Conservation (phyloP, 2,113 vertebrate genomes). For the Lynx canadensis region DNA sequence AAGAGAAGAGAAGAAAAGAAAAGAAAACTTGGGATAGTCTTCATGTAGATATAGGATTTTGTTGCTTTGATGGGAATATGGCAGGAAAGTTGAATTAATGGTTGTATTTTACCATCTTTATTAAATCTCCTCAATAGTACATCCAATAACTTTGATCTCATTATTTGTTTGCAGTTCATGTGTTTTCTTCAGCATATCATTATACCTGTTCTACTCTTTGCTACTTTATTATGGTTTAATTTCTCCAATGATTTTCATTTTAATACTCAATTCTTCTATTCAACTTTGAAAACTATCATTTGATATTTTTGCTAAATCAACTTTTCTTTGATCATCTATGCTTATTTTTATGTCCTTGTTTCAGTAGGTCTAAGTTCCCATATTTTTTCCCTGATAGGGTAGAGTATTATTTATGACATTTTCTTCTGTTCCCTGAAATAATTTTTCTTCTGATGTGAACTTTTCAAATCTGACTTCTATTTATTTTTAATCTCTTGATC, state of each 20-base stretch:
- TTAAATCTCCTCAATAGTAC: background rate
- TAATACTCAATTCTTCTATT: background rate
- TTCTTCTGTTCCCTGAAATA: background rate
- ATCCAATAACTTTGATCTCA: background rate
- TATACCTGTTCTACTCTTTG: background rate
- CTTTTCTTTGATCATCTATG: background rate
- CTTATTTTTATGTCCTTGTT: background rate
- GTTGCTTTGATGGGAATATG: background rate
- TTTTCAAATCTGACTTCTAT: background rate
- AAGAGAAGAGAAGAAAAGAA: too few relatives aligned
- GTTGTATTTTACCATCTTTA: background rate
- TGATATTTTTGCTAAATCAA: background rate
- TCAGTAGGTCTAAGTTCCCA: background rate
- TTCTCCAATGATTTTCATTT: background rate
- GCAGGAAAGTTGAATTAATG: background rate
- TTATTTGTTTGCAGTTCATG: background rate
- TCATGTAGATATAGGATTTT: background rate
- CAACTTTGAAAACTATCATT: background rate
- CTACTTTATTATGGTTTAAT: background rate
- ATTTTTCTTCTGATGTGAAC: background rate
- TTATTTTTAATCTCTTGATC: background rate
- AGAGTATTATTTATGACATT: background rate
- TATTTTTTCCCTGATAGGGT: background rate
- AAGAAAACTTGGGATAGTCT: background rate
- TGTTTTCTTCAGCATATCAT: background rate